Conservation (phyloP, 2,113 vertebrate species). For the Psittacula cyanocephala region DNA sequence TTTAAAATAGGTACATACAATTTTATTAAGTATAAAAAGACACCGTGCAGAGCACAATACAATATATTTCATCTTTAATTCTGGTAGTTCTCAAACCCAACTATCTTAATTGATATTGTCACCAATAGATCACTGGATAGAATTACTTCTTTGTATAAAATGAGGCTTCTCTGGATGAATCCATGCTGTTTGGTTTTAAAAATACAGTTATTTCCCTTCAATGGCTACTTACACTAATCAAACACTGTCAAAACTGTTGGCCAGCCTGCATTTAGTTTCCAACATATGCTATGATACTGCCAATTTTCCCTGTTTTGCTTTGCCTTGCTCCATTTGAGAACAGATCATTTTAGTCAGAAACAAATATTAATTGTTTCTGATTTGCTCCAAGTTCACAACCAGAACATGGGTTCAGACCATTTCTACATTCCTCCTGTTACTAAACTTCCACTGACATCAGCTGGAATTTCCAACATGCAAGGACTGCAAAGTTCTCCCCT, state of each 20-base stretch:
- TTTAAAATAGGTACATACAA: constrained; percentile 44
- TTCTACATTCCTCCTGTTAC: not conserved
- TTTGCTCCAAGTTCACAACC: not conserved
- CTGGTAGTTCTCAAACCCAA: constrained; percentile 2
- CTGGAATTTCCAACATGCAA: not conserved
- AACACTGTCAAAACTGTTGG: constrained; percentile 19
- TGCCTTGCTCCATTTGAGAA: not conserved
- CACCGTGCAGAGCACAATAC: constrained; percentile 43
- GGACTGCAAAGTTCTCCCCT: not conserved
- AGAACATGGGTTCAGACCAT: not conserved
- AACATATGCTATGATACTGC: not conserved
- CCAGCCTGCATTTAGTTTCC: not conserved
- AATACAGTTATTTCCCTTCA: constrained; percentile 32
- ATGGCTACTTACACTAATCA: constrained; percentile 24
- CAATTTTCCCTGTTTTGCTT: not conserved
- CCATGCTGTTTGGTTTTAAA: constrained; percentile 33
- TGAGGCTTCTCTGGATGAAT: not conserved
- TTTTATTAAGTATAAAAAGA: constrained; percentile 64
- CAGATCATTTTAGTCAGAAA: not conserved
- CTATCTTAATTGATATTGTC: not conserved
- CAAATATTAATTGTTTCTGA: not conserved
- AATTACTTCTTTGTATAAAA: constrained; percentile 44
- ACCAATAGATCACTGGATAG: not conserved
- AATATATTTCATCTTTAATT: constrained; percentile 26
- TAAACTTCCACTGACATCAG: constrained; percentile 10